Conservation (phyloP, 2,888 invertebrate genomes). For the Diachrysia chrysitis region DNA sequence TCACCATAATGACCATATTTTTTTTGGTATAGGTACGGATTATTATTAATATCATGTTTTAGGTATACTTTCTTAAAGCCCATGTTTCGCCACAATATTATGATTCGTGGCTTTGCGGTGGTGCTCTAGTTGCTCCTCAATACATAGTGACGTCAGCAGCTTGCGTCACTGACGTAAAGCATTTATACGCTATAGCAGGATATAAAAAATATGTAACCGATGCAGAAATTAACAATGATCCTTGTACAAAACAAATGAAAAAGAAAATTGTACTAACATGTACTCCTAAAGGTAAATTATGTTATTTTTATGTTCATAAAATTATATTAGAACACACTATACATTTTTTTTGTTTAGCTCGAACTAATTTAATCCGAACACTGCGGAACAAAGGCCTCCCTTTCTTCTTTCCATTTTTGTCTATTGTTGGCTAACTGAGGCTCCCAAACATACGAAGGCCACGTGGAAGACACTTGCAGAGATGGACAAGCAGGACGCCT, state of each 20-base stretch:
- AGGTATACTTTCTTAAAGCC: conserved; percentile 38
- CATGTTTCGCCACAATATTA: conserved; percentile 16
- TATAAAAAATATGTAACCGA: conserved; percentile 17
- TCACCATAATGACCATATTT: no score
- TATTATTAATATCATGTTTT: conserved; percentile 2
- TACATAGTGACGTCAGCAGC: conserved; percentile 42
- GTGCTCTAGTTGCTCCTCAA: conserved; percentile 19
- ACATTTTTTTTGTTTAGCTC: no score
- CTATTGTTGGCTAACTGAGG: no score
- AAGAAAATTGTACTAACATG: conserved; percentile 32
- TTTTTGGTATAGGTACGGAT: no score
- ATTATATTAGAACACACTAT: no score
- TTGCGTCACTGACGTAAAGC: conserved; percentile 27
- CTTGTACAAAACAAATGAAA: conserved; percentile 21
- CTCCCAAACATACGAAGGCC: no score
- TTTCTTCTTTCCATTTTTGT: no score
- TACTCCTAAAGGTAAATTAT: conserved; percentile 16
- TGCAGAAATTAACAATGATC: neutral
- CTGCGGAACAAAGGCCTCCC: no score
- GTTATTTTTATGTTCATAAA: conserved; percentile 60
- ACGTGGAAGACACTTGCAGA: no score
- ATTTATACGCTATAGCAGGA: conserved; percentile 41
- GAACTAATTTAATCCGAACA: no score
- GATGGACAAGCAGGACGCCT: no score
- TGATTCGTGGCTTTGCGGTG: conserved; percentile 33